Conservation (phyloP, 2,888 invertebrate species). For the Dynastes tityus region DNA sequence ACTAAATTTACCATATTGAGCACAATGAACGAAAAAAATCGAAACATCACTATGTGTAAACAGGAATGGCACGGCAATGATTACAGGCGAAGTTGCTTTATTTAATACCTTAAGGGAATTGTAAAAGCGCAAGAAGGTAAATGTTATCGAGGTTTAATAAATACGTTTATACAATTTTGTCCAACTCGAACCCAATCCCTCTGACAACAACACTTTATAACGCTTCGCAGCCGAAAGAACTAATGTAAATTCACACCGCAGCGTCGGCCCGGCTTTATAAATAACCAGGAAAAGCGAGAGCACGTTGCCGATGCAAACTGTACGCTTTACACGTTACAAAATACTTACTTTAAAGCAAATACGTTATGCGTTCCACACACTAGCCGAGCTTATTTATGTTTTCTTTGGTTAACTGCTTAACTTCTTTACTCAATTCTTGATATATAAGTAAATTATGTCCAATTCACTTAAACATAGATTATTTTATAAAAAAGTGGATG, state of each 20-base stretch:
- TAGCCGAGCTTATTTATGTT: slow-evolving; percentile 25
- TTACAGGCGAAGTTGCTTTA: slow-evolving; percentile 11
- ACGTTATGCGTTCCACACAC: slow-evolving; percentile 35
- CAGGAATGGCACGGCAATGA: background rate
- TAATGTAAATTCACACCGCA: slow-evolving; percentile 38
- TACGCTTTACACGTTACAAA: slow-evolving; percentile 31
- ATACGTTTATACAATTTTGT: slow-evolving; percentile 37
- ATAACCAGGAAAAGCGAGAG: slow-evolving; percentile 42
- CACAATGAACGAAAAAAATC: background rate
- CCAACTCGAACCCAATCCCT: slow-evolving; percentile 19
- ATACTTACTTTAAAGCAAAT: slow-evolving; percentile 35
- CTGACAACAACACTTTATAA: slow-evolving; percentile 43
- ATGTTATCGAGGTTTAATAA: slow-evolving; percentile 26
- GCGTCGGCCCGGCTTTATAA: slow-evolving; percentile 24
- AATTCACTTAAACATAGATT: slow-evolving; percentile 5
- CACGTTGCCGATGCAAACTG: slow-evolving; percentile 32
- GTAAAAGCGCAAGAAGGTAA: background rate
- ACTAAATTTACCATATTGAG: background rate
- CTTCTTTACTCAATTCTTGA: too few relatives aligned
- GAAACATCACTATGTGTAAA: background rate
- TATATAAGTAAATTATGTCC: background rate
- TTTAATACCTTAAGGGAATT: background rate
- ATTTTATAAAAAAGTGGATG: too few relatives aligned
- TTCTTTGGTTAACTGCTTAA: slow-evolving; percentile 31
- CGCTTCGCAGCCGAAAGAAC: slow-evolving; percentile 19